phyloP scores from a whole-genome alignment of 2,888 invertebrate species.

The Mallateleia sp. region DNA sequence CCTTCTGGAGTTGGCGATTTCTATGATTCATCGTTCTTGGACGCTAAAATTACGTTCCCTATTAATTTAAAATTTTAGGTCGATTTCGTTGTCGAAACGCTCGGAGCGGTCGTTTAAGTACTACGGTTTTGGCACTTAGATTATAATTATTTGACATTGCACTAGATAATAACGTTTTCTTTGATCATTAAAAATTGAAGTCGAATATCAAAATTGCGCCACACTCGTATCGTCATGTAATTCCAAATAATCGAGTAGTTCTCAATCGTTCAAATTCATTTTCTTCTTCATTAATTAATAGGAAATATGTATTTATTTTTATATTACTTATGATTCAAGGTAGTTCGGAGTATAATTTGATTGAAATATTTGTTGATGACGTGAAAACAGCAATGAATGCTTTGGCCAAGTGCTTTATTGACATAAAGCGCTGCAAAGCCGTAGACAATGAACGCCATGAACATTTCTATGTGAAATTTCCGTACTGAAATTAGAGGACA shows the following conservation, averaged over 20 bases:
- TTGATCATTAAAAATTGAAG: slow-evolving; percentile 27
- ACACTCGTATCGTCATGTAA: not conserved
- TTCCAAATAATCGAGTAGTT: not conserved
- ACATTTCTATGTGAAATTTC: too few relatives aligned
- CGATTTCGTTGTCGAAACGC: slow-evolving; percentile 79
- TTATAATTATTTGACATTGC: slow-evolving; percentile 86
- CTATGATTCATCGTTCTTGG: slow-evolving; percentile 4
- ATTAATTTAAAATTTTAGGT: slow-evolving; percentile 73
- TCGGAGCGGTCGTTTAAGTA: slow-evolving; percentile 83
- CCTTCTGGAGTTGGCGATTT: slow-evolving; percentile 20
- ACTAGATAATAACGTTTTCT: slow-evolving; percentile 81
- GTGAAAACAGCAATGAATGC: slow-evolving; percentile 61
- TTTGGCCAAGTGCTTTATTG: slow-evolving; percentile 88
- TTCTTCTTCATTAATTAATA: not conserved
- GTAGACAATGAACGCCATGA: slow-evolving; percentile 68
- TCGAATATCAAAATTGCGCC: slow-evolving; percentile 6
- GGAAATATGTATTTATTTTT: too few relatives aligned
- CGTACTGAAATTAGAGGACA: too few relatives aligned
- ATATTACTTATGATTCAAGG: too few relatives aligned
- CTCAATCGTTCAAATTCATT: not conserved
- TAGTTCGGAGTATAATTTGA: too few relatives aligned
- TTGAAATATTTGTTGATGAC: not conserved
- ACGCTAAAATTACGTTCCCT: slow-evolving; percentile 40
- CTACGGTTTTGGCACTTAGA: slow-evolving; percentile 89
- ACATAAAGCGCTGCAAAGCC: slow-evolving; percentile 88